phyloP scores from a whole-genome alignment of 2,797 vertebrate genomes.

The Babyrousa celebensis region DNA sequence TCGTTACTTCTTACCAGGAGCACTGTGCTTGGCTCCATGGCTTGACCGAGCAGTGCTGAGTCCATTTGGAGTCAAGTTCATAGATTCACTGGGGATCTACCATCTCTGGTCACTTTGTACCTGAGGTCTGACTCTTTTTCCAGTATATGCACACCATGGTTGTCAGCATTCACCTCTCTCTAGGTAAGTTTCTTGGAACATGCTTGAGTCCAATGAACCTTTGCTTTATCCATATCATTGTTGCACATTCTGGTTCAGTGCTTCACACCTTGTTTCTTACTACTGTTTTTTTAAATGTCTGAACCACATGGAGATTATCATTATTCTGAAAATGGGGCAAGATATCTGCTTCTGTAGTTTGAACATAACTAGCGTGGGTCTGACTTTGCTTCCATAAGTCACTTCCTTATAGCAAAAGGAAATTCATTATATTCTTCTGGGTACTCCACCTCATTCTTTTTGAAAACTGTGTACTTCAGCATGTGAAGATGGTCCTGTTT shows the following conservation, averaged over 20 bases:
- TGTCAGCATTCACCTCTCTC: neutral
- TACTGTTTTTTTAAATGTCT: neutral
- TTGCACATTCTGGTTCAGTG: neutral
- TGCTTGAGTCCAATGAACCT: neutral
- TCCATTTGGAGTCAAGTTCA: neutral
- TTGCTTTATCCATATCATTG: neutral
- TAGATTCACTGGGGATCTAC: neutral
- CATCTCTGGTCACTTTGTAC: neutral
- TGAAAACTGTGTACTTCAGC: neutral
- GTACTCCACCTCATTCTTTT: neutral
- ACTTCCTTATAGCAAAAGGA: neutral
- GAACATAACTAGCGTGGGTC: neutral
- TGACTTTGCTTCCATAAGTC: neutral
- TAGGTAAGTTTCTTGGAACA: neutral
- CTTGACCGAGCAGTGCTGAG: neutral
- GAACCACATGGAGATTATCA: neutral
- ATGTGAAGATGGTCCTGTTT: neutral
- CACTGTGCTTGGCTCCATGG: neutral
- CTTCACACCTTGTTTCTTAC: neutral
- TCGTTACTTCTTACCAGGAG: conserved; percentile 8
- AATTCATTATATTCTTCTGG: neutral
- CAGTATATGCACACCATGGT: rapidly evolving
- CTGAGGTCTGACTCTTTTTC: neutral
- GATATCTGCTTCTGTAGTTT: conserved; percentile 8
- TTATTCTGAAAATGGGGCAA: conserved; percentile 14